Evolutionary conservation across 2,888 invertebrate genomes (phyloP).

Genomic region (Euphydryas editha): DNA sequence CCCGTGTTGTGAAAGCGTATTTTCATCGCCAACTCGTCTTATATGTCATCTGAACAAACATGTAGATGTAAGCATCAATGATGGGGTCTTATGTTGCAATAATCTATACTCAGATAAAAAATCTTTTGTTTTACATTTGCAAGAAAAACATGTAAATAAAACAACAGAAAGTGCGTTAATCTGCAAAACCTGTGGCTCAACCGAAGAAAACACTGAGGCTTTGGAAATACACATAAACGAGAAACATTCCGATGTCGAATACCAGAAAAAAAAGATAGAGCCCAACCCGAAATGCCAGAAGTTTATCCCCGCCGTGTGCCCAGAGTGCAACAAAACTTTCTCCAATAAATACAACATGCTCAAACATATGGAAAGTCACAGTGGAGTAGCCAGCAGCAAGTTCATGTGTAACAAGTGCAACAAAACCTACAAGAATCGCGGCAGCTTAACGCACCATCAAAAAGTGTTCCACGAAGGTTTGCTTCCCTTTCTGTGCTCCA

Average conservation of each 20-base stretch:
- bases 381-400: slow-evolving; percentile 42
- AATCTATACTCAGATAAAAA: slow-evolving; percentile 49
- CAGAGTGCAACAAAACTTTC: slow-evolving; percentile 76
- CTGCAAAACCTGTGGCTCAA: slow-evolving; percentile 57
- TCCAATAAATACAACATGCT: slow-evolving; percentile 77
- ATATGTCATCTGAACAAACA: slow-evolving; percentile 63
- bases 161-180: slow-evolving; percentile 28
- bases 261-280: slow-evolving; percentile 30
- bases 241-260: slow-evolving; percentile 21
- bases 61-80: slow-evolving; percentile 50
- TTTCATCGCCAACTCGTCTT: slow-evolving; percentile 61
- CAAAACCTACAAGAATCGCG: slow-evolving; percentile 69
- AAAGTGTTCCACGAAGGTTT: slow-evolving; percentile 70
- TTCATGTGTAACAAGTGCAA: slow-evolving; percentile 71
- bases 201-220: slow-evolving; percentile 42
- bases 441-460: slow-evolving; percentile 71
- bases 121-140: slow-evolving; percentile 58
- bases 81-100: slow-evolving; percentile 58
- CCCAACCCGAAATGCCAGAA: slow-evolving; percentile 56
- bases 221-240: slow-evolving; percentile 34
- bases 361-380: slow-evolving; percentile 72
- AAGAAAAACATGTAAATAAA: slow-evolving; percentile 50
- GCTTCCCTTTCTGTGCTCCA: slow-evolving; percentile 66
- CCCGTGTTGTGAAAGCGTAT: slow-evolving; percentile 62
- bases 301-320: slow-evolving; percentile 70